A percentile compares a stretch with the other conserved stretches of the same genome.
phyloP scores from a whole-genome alignment of 2,797 vertebrate species.

The Micropoecilia bifurca region DNA sequence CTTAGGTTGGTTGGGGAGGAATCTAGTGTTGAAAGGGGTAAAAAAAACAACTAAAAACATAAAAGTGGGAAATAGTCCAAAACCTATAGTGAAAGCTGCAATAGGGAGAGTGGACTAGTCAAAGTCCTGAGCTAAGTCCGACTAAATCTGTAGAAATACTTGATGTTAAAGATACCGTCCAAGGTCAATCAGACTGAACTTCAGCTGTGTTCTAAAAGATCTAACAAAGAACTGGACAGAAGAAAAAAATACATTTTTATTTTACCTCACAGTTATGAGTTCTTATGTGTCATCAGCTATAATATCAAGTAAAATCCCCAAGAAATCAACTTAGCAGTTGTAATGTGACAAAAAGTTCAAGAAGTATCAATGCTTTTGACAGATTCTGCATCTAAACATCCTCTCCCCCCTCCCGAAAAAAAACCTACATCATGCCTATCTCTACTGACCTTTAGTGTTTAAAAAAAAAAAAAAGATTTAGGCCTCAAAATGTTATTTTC shows the following conservation, averaged over 20 bases:
- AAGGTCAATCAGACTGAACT: neutral
- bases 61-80: neutral
- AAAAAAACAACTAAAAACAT: neutral
- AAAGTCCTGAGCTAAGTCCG: neutral
- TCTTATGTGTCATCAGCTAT: neutral
- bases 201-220: neutral
- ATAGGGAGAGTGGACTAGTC: neutral
- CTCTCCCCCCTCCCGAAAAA: no score
- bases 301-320: neutral
- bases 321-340: neutral
- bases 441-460: slow-evolving; percentile 22
- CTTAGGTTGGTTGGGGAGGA: no score
- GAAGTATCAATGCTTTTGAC: neutral
- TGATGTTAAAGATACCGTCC: neutral
- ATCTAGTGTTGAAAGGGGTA: neutral
- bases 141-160: neutral
- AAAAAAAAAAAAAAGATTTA: slow-evolving; percentile 3
- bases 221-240: neutral
- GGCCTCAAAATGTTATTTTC: slow-evolving; percentile 16
- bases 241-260: neutral
- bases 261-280: neutral
- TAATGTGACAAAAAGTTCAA: slow-evolving; percentile 4
- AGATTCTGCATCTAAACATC: neutral
- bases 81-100: neutral
- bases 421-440: neutral